phyloP scores from a whole-genome alignment of 2,797 vertebrate species.

The Galagoides demidoff region DNA sequence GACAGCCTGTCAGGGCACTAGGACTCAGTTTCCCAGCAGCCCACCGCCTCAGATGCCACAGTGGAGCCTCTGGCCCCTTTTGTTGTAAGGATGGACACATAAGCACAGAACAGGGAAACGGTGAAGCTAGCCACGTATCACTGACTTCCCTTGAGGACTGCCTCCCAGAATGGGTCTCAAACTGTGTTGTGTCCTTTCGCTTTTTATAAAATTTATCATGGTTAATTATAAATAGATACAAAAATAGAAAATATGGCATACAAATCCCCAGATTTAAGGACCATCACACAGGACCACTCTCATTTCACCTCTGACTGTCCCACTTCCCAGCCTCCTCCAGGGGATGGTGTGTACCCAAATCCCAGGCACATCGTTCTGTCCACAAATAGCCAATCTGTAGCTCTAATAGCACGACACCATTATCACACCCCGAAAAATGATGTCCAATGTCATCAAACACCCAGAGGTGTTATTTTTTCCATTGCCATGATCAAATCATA shows the following conservation, averaged over 20 bases:
- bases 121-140: neutral
- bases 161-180: neutral
- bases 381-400: no score
- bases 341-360: accelerated
- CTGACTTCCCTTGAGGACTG: neutral
- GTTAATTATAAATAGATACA: neutral
- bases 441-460: accelerated
- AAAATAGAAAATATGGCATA: neutral
- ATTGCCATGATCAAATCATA: neutral
- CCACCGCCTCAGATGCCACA: neutral
- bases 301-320: neutral
- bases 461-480: neutral
- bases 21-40: neutral
- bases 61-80: neutral
- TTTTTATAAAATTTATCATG: neutral
- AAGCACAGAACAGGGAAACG: neutral
- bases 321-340: accelerated
- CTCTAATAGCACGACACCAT: neutral
- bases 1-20: neutral
- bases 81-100: neutral
- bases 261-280: neutral
- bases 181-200: neutral
- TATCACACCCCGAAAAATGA: neutral
- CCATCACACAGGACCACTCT: accelerated
- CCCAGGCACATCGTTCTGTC: neutral